phyloP scores from a whole-genome alignment of 2,888 invertebrate species.

The Nasonia oneida region DNA sequence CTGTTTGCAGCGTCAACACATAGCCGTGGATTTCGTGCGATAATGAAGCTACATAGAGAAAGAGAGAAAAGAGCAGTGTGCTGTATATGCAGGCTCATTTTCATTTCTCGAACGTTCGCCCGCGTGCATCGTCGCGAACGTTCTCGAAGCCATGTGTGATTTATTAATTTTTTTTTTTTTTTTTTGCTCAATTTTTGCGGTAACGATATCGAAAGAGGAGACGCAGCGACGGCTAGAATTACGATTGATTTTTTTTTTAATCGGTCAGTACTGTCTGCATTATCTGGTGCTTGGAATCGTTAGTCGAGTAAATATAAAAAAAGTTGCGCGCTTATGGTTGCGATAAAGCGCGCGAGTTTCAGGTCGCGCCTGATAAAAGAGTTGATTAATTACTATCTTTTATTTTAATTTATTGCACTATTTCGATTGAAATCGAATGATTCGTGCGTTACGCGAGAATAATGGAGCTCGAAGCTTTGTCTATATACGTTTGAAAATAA shows the following conservation, averaged over 20 bases:
- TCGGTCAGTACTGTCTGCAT: neutral
- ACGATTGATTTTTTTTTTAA: neutral
- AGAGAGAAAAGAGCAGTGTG: neutral
- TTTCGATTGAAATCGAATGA: too few relatives aligned
- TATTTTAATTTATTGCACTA: too few relatives aligned
- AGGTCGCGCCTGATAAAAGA: too few relatives aligned
- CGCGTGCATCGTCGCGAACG: neutral
- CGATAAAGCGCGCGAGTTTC: too few relatives aligned
- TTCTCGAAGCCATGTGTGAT: neutral
- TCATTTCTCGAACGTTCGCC: conserved; percentile 32
- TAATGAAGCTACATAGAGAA: conserved; percentile 17
- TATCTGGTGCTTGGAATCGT: neutral
- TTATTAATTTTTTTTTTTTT: neutral
- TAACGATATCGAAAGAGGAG: neutral
- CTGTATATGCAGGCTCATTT: neutral
- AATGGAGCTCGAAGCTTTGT: too few relatives aligned
- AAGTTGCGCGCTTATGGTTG: too few relatives aligned
- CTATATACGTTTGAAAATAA: too few relatives aligned
- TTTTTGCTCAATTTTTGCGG: neutral
- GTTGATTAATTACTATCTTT: too few relatives aligned
- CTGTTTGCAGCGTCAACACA: conserved; percentile 20
- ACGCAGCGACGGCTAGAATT: neutral
- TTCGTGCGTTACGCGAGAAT: too few relatives aligned
- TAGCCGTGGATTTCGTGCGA: conserved; percentile 17
- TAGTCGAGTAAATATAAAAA: neutral